Percentiles rank a stretch among this genome's conserved stretches.
Conservation (phyloP, 64 coral and sea anemone species). For the Stichodactyla helianthus region DNA sequence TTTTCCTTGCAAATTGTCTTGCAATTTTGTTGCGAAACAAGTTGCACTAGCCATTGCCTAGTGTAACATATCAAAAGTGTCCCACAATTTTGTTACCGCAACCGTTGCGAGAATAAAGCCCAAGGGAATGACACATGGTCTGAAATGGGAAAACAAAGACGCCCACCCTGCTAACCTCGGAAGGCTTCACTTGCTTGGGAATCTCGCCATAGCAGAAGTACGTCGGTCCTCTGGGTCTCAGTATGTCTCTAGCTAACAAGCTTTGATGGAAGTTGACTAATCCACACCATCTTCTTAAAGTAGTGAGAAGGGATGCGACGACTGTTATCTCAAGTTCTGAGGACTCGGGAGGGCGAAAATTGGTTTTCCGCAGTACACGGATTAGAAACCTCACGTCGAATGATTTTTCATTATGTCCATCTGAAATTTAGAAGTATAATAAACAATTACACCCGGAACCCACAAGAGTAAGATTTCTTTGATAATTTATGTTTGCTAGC, state of each 20-base stretch:
- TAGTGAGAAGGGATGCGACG: conserved; percentile 67
- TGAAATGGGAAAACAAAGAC: background rate
- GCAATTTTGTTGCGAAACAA: too few species aligned
- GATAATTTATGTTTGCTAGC: too few species aligned
- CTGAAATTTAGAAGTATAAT: background rate
- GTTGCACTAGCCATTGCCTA: too few species aligned
- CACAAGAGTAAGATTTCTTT: too few species aligned
- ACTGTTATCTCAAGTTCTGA: conserved; percentile 17
- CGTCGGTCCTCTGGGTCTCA: conserved; percentile 47
- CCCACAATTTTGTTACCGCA: too few species aligned
- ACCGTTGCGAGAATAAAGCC: too few species aligned
- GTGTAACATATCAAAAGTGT: too few species aligned
- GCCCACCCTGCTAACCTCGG: conserved; percentile 27
- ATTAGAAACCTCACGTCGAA: background rate
- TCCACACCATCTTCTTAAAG: conserved; percentile 63
- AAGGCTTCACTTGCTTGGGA: background rate
- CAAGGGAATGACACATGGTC: too few species aligned
- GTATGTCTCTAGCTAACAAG: conserved; percentile 70
- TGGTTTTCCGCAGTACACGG: background rate
- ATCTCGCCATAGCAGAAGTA: conserved; percentile 52
- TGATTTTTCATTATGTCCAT: background rate
- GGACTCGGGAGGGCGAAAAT: conserved; percentile 23
- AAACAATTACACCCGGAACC: too few species aligned
- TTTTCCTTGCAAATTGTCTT: too few species aligned
- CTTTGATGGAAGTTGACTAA: conserved; percentile 61